Evolutionary conservation across 2,113 vertebrate genomes (phyloP).

Genomic region (Leucopternis melanops): DNA sequence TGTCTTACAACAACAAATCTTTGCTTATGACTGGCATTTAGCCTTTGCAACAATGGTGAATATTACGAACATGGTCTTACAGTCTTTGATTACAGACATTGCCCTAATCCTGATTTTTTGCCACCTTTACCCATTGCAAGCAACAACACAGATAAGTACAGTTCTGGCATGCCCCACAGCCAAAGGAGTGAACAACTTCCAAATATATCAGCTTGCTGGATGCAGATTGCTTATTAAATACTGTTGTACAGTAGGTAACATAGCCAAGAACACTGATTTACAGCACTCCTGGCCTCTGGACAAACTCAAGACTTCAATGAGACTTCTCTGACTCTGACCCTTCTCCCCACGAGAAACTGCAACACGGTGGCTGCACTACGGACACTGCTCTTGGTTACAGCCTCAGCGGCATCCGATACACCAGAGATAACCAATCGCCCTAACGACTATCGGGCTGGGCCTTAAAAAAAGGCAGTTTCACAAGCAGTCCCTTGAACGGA

Average conservation of each 20-base stretch:
- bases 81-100: neutral
- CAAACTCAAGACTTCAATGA: neutral
- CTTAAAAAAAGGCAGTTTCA: neutral
- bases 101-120: neutral
- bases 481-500: neutral
- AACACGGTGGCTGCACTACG: fast-evolving
- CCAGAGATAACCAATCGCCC: neutral
- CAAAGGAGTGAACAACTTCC: neutral
- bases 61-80: neutral
- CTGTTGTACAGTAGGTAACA: neutral
- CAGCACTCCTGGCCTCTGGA: neutral
- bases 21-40: neutral
- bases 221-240: neutral
- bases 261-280: neutral
- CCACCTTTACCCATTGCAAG: neutral
- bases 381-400: neutral
- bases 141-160: neutral
- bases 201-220: neutral
- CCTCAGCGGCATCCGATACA: fast-evolving
- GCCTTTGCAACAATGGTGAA: neutral
- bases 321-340: neutral
- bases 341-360: neutral
- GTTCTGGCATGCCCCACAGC: neutral
- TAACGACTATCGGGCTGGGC: neutral
- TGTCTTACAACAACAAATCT: neutral